Evolutionary conservation across 2,113 vertebrate genomes (phyloP).

Genomic region (Odontophorus gujanensis): DNA sequence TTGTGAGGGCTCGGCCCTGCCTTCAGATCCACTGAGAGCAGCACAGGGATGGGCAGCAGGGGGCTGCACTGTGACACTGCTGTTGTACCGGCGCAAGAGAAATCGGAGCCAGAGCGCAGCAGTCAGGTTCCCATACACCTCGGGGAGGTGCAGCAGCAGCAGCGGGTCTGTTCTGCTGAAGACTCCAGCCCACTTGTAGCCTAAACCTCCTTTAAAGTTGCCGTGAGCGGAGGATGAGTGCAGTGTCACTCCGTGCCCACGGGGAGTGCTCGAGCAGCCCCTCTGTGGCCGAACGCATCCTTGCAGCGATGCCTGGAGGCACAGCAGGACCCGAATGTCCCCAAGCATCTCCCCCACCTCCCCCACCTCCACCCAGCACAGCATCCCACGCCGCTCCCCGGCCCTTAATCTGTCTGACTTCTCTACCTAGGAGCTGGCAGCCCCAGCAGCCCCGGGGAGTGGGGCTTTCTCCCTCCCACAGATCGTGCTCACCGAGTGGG

Average conservation of each 20-base stretch:
- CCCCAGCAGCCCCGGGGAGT: constrained; percentile 37
- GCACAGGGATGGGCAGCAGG: background rate
- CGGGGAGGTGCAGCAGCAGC: background rate
- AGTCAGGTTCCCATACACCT: fast-evolving
- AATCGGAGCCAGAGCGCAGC: fast-evolving
- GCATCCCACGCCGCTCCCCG: background rate
- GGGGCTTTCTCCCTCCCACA: constrained; percentile 79
- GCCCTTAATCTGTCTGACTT: constrained; percentile 65
- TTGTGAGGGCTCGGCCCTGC: background rate
- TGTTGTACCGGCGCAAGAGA: background rate
- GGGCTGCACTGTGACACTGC: background rate
- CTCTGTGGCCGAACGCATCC: fast-evolving
- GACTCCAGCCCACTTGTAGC: background rate
- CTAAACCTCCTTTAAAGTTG: background rate
- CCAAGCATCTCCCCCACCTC: background rate
- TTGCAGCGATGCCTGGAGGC: fast-evolving
- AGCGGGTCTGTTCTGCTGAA: fast-evolving
- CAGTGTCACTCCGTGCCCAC: background rate
- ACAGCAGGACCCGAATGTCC: background rate
- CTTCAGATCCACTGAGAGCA: background rate
- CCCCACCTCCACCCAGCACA: background rate
- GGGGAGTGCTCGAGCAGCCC: background rate
- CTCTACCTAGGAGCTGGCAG: constrained; percentile 47
- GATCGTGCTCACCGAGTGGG: constrained; percentile 86
- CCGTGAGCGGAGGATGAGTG: background rate